phyloP scores from a whole-genome alignment of 2,888 invertebrate genomes.

The Zygogramma bicolorata region DNA sequence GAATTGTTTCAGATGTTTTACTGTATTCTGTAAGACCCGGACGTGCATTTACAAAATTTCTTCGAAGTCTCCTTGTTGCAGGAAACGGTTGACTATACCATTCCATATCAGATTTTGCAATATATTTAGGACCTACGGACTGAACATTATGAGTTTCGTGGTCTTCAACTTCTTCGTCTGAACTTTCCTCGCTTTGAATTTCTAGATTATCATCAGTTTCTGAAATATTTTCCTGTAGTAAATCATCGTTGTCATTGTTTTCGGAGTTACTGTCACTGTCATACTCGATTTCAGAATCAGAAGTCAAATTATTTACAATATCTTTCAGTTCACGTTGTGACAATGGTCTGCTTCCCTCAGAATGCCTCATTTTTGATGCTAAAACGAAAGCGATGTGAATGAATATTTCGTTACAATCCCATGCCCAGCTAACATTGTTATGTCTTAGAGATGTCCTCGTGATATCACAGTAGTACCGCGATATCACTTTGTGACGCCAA shows the following conservation, averaged over 20 bases:
- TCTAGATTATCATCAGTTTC: conserved; percentile 24
- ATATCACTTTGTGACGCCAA: no score
- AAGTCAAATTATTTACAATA: no score
- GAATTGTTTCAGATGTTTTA: conserved; percentile 13
- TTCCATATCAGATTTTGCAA: neutral
- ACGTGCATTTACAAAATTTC: neutral
- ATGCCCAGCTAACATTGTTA: no score
- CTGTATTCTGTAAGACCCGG: conserved; percentile 16
- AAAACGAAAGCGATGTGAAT: no score
- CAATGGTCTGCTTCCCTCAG: no score
- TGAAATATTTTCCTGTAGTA: neutral
- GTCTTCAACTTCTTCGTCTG: conserved; percentile 9
- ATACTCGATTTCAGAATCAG: no score
- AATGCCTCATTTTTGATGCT: no score
- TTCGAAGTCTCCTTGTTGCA: neutral
- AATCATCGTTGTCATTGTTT: neutral
- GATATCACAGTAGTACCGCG: no score
- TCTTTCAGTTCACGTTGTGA: no score
- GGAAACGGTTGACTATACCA: neutral
- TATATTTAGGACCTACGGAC: neutral
- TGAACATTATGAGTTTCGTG: neutral
- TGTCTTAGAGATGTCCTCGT: neutral
- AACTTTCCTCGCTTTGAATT: conserved; percentile 14
- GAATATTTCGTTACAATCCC: no score
- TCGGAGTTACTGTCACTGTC: no score